These are phyloP conservation scores for Drosophila ananassae DNA, from an alignment of 1,140 invertebrate genomes.

Conservation along the genomic window DNA sequence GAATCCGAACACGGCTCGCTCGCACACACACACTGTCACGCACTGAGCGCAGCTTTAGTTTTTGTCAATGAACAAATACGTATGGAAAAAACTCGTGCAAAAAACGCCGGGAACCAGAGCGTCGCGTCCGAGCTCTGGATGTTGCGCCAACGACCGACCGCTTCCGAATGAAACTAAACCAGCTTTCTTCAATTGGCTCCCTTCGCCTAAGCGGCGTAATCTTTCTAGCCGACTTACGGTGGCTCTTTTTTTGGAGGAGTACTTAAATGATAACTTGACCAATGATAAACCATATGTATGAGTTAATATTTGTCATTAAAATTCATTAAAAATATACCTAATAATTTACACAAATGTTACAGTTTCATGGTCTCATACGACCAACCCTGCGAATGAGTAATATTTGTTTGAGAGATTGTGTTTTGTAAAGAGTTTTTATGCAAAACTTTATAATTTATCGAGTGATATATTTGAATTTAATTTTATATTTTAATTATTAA, in stretches of 20 bases:
- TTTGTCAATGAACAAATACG: slow-evolving; percentile 83
- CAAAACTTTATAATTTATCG: too few species aligned
- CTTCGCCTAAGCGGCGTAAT: background rate
- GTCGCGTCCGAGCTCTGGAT: slow-evolving; percentile 28
- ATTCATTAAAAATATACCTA: too few species aligned
- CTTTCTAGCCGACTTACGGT: slow-evolving; percentile 1
- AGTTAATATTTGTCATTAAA: too few species aligned
- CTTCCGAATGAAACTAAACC: slow-evolving; percentile 53
- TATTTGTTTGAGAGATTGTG: background rate
- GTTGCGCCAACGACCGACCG: slow-evolving; percentile 39
- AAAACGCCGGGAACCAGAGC: slow-evolving; percentile 55
- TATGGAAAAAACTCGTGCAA: slow-evolving; percentile 82
- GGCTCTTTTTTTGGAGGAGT: background rate
- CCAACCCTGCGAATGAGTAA: slow-evolving; percentile 1
- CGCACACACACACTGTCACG: slow-evolving; percentile 48
- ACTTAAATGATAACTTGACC: background rate
- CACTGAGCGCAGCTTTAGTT: slow-evolving; percentile 70
- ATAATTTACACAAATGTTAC: background rate
- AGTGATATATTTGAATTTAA: background rate
- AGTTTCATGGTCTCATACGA: background rate
- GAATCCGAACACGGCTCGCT: slow-evolving; percentile 27
- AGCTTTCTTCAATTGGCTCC: slow-evolving; percentile 39
- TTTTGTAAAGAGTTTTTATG: too few species aligned
- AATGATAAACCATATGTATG: too few species aligned
- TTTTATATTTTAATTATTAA: background rate